A percentile compares a stretch with the other conserved stretches of the same genome.
phyloP scores from a whole-genome alignment of 2,797 vertebrate species.

The Hippopotamyrus pictus region DNA sequence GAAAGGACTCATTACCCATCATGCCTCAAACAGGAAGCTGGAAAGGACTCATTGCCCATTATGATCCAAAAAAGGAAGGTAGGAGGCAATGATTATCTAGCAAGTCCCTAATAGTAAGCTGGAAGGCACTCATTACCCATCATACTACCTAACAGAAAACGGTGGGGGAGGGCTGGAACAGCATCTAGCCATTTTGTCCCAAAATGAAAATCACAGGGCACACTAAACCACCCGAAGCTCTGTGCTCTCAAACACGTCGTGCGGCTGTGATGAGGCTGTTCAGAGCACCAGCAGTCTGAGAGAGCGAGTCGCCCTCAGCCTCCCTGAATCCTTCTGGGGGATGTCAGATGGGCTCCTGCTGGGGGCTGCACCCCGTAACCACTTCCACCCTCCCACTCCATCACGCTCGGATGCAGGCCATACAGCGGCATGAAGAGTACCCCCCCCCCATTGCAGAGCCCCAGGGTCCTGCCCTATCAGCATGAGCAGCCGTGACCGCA shows the following conservation, averaged over 20 bases:
- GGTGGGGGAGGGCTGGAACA: background rate
- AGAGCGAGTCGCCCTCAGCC: background rate
- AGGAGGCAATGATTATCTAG: background rate
- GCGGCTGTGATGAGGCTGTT: background rate
- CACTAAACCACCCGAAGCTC: background rate
- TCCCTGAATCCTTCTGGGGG: background rate
- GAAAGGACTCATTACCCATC: background rate
- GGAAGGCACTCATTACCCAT: background rate
- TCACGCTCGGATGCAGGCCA: background rate
- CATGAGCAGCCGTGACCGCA: constrained; percentile 1
- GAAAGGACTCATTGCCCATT: background rate
- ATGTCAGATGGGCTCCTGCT: background rate
- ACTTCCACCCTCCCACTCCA: background rate
- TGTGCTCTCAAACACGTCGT: background rate
- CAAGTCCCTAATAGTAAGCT: background rate
- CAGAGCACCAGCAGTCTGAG: background rate
- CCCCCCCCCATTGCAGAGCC: background rate
- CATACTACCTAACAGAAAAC: background rate
- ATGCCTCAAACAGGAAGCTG: background rate
- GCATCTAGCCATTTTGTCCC: background rate
- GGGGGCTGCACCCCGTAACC: background rate
- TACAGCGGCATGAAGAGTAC: background rate
- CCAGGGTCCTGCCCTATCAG: background rate
- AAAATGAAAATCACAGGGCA: background rate
- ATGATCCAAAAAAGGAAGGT: background rate